Evolutionary conservation across 2,113 vertebrate species (phyloP).

Genomic region (Castor canadensis): DNA sequence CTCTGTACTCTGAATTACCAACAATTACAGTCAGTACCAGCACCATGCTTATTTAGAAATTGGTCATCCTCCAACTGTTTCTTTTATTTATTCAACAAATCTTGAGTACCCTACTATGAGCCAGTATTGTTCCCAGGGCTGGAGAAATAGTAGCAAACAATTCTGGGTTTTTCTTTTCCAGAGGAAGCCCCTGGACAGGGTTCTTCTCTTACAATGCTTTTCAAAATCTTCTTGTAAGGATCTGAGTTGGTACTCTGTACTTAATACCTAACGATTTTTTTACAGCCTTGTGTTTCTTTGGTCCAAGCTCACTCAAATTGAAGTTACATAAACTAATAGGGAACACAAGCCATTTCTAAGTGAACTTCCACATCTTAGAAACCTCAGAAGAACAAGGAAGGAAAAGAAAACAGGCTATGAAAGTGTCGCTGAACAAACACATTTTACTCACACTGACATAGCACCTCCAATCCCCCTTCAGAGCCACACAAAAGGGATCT

Average conservation of each 20-base stretch:
- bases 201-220: not conserved
- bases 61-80: not conserved
- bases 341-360: conserved; percentile 75
- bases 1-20: not conserved
- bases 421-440: conserved; percentile 69
- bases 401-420: conserved; percentile 72
- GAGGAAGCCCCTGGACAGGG: not conserved
- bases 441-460: conserved; percentile 58
- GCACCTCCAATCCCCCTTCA: not conserved
- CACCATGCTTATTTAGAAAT: not conserved
- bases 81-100: conserved; percentile 25
- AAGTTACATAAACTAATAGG: conserved; percentile 56
- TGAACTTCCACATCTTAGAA: conserved; percentile 80
- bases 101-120: not conserved
- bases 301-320: conserved; percentile 15
- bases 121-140: not conserved
- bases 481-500: not conserved
- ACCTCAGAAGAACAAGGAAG: conserved; percentile 77
- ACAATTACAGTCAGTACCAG: not conserved
- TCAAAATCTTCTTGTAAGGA: not conserved
- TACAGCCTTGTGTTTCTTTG: not conserved
- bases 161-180: not conserved
- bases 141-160: not conserved
- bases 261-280: not conserved
- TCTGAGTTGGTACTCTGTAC: not conserved